phyloP scores from a whole-genome alignment of 2,888 invertebrate species.

The Lamellibrachia satsuma region DNA sequence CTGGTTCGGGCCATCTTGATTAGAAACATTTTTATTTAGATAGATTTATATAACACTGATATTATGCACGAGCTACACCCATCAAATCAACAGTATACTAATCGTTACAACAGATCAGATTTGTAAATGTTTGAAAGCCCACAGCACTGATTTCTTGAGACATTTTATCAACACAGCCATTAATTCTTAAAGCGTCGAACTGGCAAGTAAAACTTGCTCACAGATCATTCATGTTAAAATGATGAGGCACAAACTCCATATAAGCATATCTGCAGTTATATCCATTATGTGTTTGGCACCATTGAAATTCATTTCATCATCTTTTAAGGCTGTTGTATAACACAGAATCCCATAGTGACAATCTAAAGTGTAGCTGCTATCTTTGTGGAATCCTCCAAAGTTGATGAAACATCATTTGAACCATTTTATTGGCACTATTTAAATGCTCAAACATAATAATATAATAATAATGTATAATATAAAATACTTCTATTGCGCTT shows the following conservation, averaged over 20 bases:
- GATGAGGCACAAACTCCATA: not conserved
- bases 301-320: not conserved
- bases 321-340: not conserved
- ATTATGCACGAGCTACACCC: not conserved
- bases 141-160: not conserved
- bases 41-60: not conserved
- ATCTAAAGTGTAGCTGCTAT: not conserved
- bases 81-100: not conserved
- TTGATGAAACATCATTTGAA: too few relatives aligned
- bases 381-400: too few relatives aligned
- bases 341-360: not conserved
- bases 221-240: not conserved
- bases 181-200: not conserved
- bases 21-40: not conserved
- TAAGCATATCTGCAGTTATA: not conserved
- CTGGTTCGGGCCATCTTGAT: not conserved
- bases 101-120: not conserved
- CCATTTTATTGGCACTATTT: too few relatives aligned
- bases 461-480: too few relatives aligned
- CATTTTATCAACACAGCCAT: not conserved
- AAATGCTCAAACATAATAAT: too few relatives aligned
- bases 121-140: not conserved
- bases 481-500: too few relatives aligned
- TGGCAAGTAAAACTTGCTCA: not conserved
- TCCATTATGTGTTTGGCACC: not conserved